Evolutionary conservation across 2,797 vertebrate genomes (phyloP).

Genomic region (Rhincodon typus): DNA sequence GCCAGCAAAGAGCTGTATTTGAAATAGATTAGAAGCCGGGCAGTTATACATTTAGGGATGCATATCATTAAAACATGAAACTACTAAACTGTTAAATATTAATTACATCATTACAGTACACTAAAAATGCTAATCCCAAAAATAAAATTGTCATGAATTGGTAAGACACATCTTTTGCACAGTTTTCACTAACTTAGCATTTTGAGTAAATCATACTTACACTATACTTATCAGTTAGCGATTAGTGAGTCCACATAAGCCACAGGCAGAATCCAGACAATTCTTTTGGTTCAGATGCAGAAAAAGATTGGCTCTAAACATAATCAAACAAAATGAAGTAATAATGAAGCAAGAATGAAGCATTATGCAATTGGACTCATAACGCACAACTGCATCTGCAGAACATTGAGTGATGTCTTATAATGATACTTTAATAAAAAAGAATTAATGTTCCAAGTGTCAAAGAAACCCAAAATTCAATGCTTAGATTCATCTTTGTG

Average conservation of each 20-base stretch:
- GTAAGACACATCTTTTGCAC: not conserved
- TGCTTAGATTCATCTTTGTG: slow-evolving; percentile 26
- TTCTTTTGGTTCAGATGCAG: not conserved
- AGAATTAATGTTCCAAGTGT: slow-evolving; percentile 30
- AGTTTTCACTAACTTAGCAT: not conserved
- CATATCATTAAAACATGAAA: not conserved
- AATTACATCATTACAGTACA: not conserved
- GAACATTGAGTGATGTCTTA: slow-evolving; percentile 28
- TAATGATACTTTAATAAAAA: slow-evolving; percentile 31
- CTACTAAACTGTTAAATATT: not conserved
- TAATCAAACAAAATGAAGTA: slow-evolving; percentile 14
- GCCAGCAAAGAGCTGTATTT: not conserved
- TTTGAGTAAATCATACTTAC: not conserved
- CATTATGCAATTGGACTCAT: not conserved
- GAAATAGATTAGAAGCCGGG: not conserved
- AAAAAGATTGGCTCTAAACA: not conserved
- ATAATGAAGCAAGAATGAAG: slow-evolving; percentile 21
- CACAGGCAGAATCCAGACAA: not conserved
- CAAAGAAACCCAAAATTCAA: slow-evolving; percentile 25
- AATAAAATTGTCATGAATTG: slow-evolving; percentile 9
- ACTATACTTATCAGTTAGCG: not conserved
- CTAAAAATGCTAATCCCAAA: not conserved
- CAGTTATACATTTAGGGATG: not conserved
- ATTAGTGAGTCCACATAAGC: not conserved
- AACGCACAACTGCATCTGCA: not conserved